Evolutionary conservation across 1,140 invertebrate species (phyloP).

Genomic region (Bombyx mandarina): DNA sequence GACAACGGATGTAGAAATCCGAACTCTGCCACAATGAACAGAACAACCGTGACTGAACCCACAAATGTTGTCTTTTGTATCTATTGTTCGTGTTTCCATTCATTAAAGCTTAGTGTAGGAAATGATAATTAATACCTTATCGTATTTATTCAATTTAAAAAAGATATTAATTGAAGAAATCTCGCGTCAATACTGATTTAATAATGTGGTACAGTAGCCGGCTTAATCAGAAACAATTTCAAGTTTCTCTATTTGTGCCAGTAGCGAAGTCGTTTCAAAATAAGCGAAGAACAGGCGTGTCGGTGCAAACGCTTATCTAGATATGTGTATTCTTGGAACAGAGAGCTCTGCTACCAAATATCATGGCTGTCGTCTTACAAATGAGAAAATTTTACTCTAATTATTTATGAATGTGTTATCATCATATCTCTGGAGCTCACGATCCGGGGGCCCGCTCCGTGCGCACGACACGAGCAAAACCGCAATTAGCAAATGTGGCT

Average conservation of each 20-base stretch:
- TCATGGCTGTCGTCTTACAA: conserved; percentile 69
- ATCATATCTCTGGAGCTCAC: conserved; percentile 67
- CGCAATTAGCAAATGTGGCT: conserved; percentile 70
- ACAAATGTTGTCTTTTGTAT: conserved; percentile 26
- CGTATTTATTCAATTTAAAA: no score
- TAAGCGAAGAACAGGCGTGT: conserved; percentile 57
- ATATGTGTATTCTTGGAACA: conserved; percentile 61
- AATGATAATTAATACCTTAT: no score
- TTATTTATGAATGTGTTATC: conserved; percentile 72
- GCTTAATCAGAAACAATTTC: neutral
- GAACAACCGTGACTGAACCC: conserved; percentile 48
- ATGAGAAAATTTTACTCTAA: conserved; percentile 71
- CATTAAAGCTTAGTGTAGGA: no score
- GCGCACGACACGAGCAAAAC: conserved; percentile 67
- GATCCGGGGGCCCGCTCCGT: conserved; percentile 59
- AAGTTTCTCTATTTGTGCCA: conserved; percentile 1
- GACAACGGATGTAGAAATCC: conserved; percentile 54
- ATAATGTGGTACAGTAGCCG: no score
- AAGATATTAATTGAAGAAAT: no score
- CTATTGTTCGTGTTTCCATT: no score
- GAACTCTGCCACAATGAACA: conserved; percentile 39
- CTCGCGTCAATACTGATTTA: no score
- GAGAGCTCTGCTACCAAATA: conserved; percentile 62
- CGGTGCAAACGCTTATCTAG: conserved; percentile 55
- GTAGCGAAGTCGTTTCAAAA: conserved; percentile 29